Conservation (phyloP, 2,888 invertebrate genomes). For the Camptogramma bilineatum region DNA sequence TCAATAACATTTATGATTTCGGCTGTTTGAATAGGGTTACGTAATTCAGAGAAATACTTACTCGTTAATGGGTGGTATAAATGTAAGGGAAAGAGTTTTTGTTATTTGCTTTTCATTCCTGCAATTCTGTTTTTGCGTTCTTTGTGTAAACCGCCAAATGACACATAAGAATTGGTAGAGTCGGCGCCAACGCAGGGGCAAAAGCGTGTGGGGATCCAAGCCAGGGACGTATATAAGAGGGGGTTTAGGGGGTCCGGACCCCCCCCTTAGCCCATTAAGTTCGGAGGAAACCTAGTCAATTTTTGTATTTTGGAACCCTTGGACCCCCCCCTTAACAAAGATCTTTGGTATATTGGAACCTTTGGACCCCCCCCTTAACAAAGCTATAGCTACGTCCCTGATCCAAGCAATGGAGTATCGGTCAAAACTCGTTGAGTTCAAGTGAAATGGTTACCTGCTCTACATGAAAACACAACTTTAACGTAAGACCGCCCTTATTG, state of each 20-base stretch:
- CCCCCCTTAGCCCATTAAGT: too few relatives aligned
- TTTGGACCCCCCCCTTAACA: too few relatives aligned
- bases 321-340: too few relatives aligned
- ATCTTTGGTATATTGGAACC: too few relatives aligned
- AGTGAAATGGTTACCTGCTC: conserved; percentile 35
- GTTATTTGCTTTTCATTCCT: conserved; percentile 67
- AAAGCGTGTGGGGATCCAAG: neutral
- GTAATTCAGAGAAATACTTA: conserved; percentile 57
- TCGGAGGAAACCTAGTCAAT: too few relatives aligned
- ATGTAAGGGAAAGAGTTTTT: conserved; percentile 54
- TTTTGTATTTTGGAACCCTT: too few relatives aligned
- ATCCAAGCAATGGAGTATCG: neutral
- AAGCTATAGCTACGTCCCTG: too few relatives aligned
- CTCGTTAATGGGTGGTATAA: conserved; percentile 46
- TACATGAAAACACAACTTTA: conserved; percentile 63
- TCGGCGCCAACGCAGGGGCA: neutral
- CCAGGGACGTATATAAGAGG: too few relatives aligned
- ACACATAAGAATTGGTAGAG: conserved; percentile 3
- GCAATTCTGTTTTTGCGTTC: conserved; percentile 69
- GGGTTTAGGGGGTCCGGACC: too few relatives aligned
- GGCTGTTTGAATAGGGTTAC: conserved; percentile 59
- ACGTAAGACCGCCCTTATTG: conserved; percentile 76
- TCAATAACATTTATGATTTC: conserved; percentile 62
- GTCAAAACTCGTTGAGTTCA: neutral
- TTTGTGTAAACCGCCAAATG: conserved; percentile 41